Conservation (phyloP, 2,888 invertebrate species). For the Caenorhabditis macrosperma region DNA sequence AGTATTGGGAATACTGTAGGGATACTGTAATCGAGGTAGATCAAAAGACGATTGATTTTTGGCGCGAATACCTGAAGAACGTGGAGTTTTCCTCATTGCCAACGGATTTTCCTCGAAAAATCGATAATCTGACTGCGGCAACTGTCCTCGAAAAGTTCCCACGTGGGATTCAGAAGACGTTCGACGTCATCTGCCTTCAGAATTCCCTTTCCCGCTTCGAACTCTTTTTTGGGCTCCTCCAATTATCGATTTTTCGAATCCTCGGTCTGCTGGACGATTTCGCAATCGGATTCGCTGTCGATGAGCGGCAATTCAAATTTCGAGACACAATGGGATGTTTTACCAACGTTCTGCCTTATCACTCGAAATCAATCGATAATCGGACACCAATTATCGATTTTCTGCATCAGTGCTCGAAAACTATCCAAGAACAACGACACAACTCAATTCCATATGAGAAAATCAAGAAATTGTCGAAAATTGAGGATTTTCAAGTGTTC, state of each 20-base stretch:
- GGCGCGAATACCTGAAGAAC: constrained; percentile 12
- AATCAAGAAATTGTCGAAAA: constrained; percentile 4
- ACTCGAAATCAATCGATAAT: not conserved
- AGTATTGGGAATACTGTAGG: constrained; percentile 36
- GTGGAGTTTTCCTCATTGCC: not conserved
- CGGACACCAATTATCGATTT: not conserved
- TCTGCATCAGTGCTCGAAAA: not conserved
- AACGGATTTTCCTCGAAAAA: constrained; percentile 10
- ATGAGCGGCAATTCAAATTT: constrained; percentile 28
- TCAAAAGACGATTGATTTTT: not conserved
- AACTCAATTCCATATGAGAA: constrained; percentile 20
- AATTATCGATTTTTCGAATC: not conserved
- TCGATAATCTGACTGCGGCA: not conserved
- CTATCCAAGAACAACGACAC: constrained; percentile 9
- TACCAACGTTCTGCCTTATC: constrained; percentile 45
- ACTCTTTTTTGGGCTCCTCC: constrained; percentile 8
- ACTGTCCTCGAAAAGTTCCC: constrained; percentile 11
- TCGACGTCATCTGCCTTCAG: constrained; percentile 5
- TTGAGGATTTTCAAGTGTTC: constrained; percentile 26
- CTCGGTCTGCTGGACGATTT: not conserved
- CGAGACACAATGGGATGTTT: constrained; percentile 55
- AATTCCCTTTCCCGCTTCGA: constrained; percentile 34
- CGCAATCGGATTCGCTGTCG: constrained; percentile 36
- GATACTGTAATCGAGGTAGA: not conserved
- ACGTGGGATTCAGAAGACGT: not conserved